These are phyloP conservation scores for Archips crataeganus DNA, from an alignment of 2,888 invertebrate genomes.

Conservation along the genomic window DNA sequence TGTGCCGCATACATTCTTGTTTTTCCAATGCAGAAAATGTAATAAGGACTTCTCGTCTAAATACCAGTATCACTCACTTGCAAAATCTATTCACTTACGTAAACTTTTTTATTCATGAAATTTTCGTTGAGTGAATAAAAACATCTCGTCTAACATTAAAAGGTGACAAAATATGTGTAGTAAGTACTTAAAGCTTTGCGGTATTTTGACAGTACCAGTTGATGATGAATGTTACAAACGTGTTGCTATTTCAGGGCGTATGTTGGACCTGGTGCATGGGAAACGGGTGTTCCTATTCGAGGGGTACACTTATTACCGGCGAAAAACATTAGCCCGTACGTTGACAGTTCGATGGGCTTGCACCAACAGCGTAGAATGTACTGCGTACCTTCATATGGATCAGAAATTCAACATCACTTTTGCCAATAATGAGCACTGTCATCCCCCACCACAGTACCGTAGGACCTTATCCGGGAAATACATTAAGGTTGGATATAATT, in stretches of 20 bases:
- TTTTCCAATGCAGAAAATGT: too few species aligned
- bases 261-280: slow-evolving; percentile 21
- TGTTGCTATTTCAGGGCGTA: slow-evolving; percentile 15
- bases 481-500: slow-evolving; percentile 1
- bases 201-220: too few species aligned
- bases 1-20: too few species aligned
- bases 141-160: too few species aligned
- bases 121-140: too few species aligned
- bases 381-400: slow-evolving; percentile 25
- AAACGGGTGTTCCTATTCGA: slow-evolving; percentile 18
- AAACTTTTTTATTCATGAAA: too few species aligned
- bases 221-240: neutral
- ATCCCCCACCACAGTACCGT: slow-evolving; percentile 10
- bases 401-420: neutral
- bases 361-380: slow-evolving; percentile 23
- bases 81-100: too few species aligned
- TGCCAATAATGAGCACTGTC: slow-evolving; percentile 13
- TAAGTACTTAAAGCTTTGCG: too few species aligned
- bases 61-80: too few species aligned
- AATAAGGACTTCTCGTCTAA: too few species aligned
- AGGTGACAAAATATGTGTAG: too few species aligned
- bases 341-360: slow-evolving; percentile 27
- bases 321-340: neutral
- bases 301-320: slow-evolving; percentile 22
- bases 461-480: slow-evolving; percentile 8